A percentile compares a stretch with the other conserved stretches of the same genome.
Evolutionary conservation across 2,113 vertebrate genomes (phyloP).

Genomic region (Melanocharis versteri): DNA sequence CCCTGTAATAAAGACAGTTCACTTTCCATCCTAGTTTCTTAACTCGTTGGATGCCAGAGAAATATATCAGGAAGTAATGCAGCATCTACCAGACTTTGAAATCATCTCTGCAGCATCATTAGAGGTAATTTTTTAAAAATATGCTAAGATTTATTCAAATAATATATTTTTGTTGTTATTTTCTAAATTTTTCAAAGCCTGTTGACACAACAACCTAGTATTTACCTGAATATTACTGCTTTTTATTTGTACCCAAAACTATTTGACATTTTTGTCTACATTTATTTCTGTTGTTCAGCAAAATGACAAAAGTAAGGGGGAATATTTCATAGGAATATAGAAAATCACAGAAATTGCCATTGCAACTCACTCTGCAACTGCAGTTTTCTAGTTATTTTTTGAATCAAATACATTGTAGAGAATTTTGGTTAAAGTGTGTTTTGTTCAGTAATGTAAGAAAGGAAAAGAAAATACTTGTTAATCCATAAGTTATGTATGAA

Average conservation of each 20-base stretch:
- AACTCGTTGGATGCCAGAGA: constrained; percentile 90
- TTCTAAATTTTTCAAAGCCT: not conserved
- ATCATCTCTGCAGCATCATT: constrained; percentile 78
- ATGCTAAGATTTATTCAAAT: not conserved
- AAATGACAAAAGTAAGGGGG: not conserved
- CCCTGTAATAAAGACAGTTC: not conserved
- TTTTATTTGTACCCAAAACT: not conserved
- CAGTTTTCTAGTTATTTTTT: not conserved
- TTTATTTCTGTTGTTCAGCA: not conserved
- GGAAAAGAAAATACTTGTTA: not conserved
- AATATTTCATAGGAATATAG: not conserved
- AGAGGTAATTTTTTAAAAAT: constrained; percentile 74
- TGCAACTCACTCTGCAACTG: not conserved
- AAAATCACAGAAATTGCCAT: not conserved
- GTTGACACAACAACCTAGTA: not conserved
- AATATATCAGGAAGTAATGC: constrained; percentile 87
- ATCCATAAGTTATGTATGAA: not conserved
- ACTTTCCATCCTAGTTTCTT: constrained; percentile 79
- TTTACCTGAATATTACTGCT: not conserved
- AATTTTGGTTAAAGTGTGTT: not conserved
- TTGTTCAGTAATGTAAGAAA: not conserved
- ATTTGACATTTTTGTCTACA: not conserved
- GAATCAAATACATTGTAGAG: not conserved
- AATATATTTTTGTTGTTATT: not conserved
- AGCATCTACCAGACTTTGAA: constrained; percentile 87